Conservation (phyloP, 2,888 invertebrate species). For the Trypoxylon attenuatum region DNA sequence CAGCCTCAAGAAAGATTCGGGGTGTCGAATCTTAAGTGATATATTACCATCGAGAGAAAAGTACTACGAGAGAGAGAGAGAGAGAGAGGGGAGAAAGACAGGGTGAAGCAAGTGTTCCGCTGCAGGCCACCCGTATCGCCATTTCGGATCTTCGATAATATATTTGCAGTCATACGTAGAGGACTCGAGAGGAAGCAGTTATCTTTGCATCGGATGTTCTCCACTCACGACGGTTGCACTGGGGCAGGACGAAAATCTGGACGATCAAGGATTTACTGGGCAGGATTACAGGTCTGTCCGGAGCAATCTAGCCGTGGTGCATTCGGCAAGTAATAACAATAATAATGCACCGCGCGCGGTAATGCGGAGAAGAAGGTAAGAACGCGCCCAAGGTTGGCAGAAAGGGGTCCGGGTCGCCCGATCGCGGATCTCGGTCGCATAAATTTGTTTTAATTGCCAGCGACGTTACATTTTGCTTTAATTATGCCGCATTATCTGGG, state of each 20-base stretch:
- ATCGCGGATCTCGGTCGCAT: conserved; percentile 75
- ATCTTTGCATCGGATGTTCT: no score
- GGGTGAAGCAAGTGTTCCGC: no score
- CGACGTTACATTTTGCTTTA: conserved; percentile 75
- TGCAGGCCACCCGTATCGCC: no score
- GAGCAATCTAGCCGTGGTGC: conserved; percentile 24
- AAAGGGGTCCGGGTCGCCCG: conserved; percentile 65
- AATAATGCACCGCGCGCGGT: conserved; percentile 52
- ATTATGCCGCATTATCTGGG: conserved; percentile 75
- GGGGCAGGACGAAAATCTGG: no score
- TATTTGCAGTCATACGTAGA: no score
- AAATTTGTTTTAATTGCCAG: conserved; percentile 75
- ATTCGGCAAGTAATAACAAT: conserved; percentile 57
- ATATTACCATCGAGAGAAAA: background rate
- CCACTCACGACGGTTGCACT: no score
- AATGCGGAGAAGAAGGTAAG: conserved; percentile 42
- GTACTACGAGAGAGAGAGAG: no score
- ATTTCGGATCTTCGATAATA: no score
- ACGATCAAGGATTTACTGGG: background rate
- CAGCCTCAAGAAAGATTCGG: background rate
- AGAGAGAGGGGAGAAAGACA: no score
- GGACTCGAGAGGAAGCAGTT: no score
- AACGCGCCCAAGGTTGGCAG: conserved; percentile 55
- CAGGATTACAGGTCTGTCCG: background rate
- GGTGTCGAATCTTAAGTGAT: background rate